Evolutionary conservation across 2,113 vertebrate species (phyloP), one percentile per base, ranked within the genome.

Genomic region (Nothoprocta perdicaria): DNA sequence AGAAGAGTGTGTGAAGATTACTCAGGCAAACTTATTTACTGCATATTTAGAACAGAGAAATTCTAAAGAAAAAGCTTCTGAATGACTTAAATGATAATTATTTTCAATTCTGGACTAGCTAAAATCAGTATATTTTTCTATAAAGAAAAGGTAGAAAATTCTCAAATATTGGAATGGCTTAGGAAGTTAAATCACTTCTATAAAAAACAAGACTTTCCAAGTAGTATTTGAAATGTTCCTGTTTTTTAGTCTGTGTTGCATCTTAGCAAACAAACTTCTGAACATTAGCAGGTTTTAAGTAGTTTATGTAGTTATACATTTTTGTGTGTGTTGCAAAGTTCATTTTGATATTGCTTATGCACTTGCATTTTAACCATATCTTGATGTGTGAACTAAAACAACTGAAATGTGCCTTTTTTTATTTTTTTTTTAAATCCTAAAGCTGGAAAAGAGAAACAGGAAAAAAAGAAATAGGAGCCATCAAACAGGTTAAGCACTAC

Each of bases 331-430:
- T 69, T 14, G 1, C 6, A 77, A 73, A 33, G 1, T 0, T 3
- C 57, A 14, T 41, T 83, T 60, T 69, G 18, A 10, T 60, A 68
- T 50, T 90, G 43, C 80, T 24, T 19, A 31, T 52, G n/a, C 3
- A 26, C 12, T 5, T 6, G n/a, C 7, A 50, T 26, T 50, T 86
- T 91, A 80, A 40, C 50, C 33, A 10, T 23, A 58, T 63, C 60
- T 58, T 78, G 50, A 77, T 74, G 27, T 63, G 55, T 81, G 74
- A 90, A 80, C 67, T 84, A 90, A 93, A 38, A 78, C 7, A 18
- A 60, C 18, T 67, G 69, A 90, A 90, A 57, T 26, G 15, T 63
- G 27, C 75, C 15, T 45, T 17, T 26, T 52, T 52, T 27, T 27
- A 15, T 53, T 53, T 52, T 26, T 52, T 52, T 52, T 52, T 52